phyloP scores from a whole-genome alignment of 2,888 invertebrate genomes.

The Parasteatoda lunata region DNA sequence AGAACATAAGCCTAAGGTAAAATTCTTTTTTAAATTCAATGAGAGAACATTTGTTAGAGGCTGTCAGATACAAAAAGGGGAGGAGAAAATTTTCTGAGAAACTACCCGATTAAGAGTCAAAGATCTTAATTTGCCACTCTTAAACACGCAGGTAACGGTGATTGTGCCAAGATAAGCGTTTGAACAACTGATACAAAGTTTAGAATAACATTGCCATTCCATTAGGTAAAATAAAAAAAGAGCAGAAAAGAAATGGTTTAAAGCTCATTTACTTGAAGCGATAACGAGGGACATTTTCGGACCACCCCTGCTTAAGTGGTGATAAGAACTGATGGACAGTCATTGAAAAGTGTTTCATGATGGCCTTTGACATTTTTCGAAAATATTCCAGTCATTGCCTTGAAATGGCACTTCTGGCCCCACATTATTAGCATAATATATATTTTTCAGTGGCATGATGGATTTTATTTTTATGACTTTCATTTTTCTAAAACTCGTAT shows the following conservation, averaged over 20 bases:
- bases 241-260: slow-evolving; percentile 6
- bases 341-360: background rate
- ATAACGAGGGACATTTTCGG: slow-evolving; percentile 41
- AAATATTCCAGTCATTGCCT: background rate
- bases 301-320: slow-evolving; percentile 15
- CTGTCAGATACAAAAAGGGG: slow-evolving; percentile 28
- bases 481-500: too few species aligned
- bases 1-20: background rate
- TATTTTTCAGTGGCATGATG: too few species aligned
- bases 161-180: slow-evolving; percentile 52
- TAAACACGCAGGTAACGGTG: slow-evolving; percentile 61
- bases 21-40: slow-evolving; percentile 42
- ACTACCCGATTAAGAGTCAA: slow-evolving; percentile 54
- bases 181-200: slow-evolving; percentile 57
- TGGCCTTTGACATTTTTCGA: background rate
- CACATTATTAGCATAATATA: too few species aligned
- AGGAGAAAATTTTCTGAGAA: slow-evolving; percentile 54
- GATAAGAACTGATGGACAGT: slow-evolving; percentile 15
- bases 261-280: slow-evolving; percentile 31
- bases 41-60: background rate
- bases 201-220: slow-evolving; percentile 40
- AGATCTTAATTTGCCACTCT: slow-evolving; percentile 64
- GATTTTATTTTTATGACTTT: too few species aligned
- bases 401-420: background rate
- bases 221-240: slow-evolving; percentile 39